Base-by-base conservation (phyloP, 1,140 invertebrate genomes). In the Scaptomyza pallida region DNA sequence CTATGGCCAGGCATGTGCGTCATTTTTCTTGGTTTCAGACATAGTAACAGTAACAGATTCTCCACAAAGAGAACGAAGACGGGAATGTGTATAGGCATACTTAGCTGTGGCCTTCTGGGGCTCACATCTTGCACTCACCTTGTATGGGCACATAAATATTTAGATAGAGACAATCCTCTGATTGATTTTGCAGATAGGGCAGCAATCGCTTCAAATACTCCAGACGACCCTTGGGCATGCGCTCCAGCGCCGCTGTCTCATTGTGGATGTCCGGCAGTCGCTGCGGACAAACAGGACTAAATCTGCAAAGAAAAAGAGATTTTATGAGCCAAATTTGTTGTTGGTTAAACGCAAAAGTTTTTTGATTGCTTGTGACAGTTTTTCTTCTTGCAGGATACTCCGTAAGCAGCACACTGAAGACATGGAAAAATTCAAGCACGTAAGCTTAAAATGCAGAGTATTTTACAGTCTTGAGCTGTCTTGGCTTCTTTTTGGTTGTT, bases 141-240 rank as follows among this genome's bases (percentile, higher is more conserved):
- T 96, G 95, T 77, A 96, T 96, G 41, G 98, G 98, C 5, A 97
- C 96, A 92, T 98, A 99, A 89, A 99, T 97, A 92, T 99, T 99
- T 72, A 99, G 93, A 92, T 98, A 99, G 30, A 99, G 94, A 91
- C 98, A 99, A 93, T 99, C 98, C 93, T 99, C 98, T 75, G 95
- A 97, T 92, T 99, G 97, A 90, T 98, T 96, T 74, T 94, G 94
- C 50, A 99, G 93, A 91, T 96, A 96, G 6, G 97, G 96, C 69
- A 97, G 92, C 86, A 99, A 93, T 79, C 97, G 93, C 86, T 95
- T 96, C 59, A 99, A 93, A 88, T 97, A 96, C 83, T 98, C 96
- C 69, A 97, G 92, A 44, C 97, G 92, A 2, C 97, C 97, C 68
- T 94, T 95, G 4, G 98, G 97, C 94, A 98, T 97, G 65, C 94